Conservation (phyloP, 2,797 vertebrate species). For the Catharus ustulatus region DNA sequence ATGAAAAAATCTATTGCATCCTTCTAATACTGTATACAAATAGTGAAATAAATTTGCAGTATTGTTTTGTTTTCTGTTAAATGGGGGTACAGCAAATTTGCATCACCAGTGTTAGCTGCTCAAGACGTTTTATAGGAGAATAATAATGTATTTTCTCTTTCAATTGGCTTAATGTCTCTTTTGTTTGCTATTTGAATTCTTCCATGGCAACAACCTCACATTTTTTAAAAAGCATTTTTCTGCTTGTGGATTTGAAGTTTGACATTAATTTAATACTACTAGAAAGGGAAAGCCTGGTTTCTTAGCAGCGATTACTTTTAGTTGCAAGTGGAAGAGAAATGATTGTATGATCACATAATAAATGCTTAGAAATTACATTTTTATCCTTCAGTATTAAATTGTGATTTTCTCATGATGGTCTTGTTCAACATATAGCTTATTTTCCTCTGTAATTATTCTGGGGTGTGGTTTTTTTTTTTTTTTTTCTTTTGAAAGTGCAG, state of each 20-base stretch:
- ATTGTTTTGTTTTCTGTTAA: background rate
- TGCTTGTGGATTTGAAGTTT: background rate
- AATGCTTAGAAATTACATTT: background rate
- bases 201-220: background rate
- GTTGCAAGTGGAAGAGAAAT: background rate
- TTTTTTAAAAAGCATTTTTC: background rate
- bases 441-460: background rate
- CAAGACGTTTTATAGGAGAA: background rate
- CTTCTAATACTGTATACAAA: background rate
- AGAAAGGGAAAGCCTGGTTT: background rate
- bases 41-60: background rate
- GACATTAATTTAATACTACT: background rate
- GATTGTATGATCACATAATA: background rate
- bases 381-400: background rate
- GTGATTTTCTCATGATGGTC: background rate
- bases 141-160: background rate
- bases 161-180: background rate
- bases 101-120: background rate
- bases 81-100: background rate
- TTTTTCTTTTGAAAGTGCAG: background rate
- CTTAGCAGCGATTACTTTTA: background rate
- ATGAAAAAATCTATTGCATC: background rate
- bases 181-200: background rate
- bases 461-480: too few relatives aligned
- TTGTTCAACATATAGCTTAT: background rate